These are phyloP conservation scores for Heloderma charlesbogerti DNA, from an alignment of 2,113 vertebrate species.

Conservation along the genomic window DNA sequence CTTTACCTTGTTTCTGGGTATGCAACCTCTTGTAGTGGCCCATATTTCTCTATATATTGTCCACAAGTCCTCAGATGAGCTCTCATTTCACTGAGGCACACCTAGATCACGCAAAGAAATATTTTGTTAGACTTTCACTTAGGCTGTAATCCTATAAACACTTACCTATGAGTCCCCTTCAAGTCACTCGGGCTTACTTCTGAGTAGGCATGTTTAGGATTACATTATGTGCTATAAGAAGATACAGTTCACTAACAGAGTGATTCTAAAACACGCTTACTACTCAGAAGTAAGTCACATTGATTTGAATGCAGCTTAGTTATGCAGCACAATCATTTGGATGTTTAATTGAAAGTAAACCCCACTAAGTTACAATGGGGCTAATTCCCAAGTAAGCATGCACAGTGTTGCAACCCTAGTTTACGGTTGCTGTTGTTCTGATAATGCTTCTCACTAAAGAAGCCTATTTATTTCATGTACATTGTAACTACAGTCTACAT, in stretches of 20 bases:
- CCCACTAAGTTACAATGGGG: background rate
- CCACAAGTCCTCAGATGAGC: slow-evolving; percentile 68
- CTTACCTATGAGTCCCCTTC: background rate
- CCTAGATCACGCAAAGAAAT: slow-evolving; percentile 42
- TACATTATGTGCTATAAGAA: background rate
- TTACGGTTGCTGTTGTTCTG: background rate
- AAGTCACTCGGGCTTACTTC: background rate
- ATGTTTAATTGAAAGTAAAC: background rate
- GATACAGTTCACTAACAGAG: background rate
- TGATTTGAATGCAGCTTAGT: background rate
- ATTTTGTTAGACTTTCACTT: slow-evolving; percentile 3
- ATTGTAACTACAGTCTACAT: background rate
- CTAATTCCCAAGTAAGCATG: background rate
- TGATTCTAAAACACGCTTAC: background rate
- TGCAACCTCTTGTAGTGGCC: slow-evolving; percentile 58
- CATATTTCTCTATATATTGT: slow-evolving; percentile 70
- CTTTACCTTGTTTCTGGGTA: slow-evolving; percentile 58
- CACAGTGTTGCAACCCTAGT: background rate
- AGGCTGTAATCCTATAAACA: background rate
- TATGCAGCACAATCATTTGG: background rate
- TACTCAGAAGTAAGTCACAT: background rate
- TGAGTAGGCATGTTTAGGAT: background rate
- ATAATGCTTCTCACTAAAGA: background rate
- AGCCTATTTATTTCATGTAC: background rate
- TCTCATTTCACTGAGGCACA: slow-evolving; percentile 74